Percentiles rank a stretch among this genome's conserved stretches.
Evolutionary conservation across 2,113 vertebrate genomes (phyloP).

Genomic region (Anolis sagrei): DNA sequence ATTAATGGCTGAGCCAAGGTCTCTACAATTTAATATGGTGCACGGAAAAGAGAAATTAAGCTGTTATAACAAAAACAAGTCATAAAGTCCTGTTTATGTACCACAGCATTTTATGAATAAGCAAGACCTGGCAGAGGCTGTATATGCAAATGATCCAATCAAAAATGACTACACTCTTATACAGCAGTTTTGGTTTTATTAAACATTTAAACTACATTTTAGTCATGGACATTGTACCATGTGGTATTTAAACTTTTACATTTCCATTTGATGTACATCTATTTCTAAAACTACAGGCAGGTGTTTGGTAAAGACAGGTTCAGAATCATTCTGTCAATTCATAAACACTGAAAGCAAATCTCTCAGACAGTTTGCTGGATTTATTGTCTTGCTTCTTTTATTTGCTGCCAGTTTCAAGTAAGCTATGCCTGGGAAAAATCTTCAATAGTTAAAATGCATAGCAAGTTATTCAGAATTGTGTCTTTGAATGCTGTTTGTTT

Average conservation of each 20-base stretch:
- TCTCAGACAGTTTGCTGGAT: conserved; percentile 10
- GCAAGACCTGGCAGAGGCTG: neutral
- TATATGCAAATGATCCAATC: neutral
- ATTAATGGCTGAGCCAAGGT: no score
- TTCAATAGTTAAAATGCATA: neutral
- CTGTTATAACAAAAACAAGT: neutral
- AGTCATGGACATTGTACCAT: neutral
- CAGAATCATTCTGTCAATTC: neutral
- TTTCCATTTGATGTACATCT: neutral
- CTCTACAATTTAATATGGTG: neutral
- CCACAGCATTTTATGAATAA: neutral
- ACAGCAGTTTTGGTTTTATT: neutral
- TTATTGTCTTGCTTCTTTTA: neutral
- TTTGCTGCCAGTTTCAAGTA: neutral
- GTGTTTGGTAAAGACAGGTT: neutral
- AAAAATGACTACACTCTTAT: neutral
- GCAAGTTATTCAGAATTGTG: neutral
- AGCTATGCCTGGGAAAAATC: neutral
- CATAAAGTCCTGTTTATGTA: neutral
- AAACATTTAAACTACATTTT: conserved; percentile 13
- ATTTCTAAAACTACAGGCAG: neutral
- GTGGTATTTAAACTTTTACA: neutral
- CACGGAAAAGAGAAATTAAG: neutral
- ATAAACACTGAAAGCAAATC: neutral
- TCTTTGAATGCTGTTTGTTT: neutral